Evolutionary conservation across 35 echinoderm and acorn worm species (phyloP).

Genomic region (Nesometra sesokonis): DNA sequence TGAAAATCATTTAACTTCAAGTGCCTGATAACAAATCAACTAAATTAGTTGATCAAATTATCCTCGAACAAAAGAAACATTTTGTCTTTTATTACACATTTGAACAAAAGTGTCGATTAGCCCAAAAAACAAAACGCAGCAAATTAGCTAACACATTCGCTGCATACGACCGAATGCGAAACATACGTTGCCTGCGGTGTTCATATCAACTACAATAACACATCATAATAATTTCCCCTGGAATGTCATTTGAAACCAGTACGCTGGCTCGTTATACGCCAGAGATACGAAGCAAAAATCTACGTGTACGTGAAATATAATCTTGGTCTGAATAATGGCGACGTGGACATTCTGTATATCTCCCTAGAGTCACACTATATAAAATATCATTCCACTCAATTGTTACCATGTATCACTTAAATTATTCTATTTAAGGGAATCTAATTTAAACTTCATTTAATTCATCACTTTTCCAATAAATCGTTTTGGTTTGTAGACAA

Average conservation of each 20-base stretch:
- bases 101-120: neutral
- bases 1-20: neutral
- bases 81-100: neutral
- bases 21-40: neutral
- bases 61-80: neutral
- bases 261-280: neutral
- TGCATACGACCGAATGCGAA: neutral
- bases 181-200: neutral
- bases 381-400: neutral
- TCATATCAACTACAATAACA: neutral
- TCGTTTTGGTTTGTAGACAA: neutral
- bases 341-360: neutral
- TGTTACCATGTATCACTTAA: neutral
- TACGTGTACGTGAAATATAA: neutral
- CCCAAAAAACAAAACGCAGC: neutral
- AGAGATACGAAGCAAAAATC: neutral
- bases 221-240: neutral
- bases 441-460: neutral
- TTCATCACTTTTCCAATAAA: neutral
- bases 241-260: neutral
- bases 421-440: neutral
- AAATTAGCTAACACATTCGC: neutral
- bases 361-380: neutral
- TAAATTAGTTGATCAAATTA: neutral
- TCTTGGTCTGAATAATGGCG: neutral